phyloP scores from a whole-genome alignment of 2,888 invertebrate species.

The Tenthredo mesomela region DNA sequence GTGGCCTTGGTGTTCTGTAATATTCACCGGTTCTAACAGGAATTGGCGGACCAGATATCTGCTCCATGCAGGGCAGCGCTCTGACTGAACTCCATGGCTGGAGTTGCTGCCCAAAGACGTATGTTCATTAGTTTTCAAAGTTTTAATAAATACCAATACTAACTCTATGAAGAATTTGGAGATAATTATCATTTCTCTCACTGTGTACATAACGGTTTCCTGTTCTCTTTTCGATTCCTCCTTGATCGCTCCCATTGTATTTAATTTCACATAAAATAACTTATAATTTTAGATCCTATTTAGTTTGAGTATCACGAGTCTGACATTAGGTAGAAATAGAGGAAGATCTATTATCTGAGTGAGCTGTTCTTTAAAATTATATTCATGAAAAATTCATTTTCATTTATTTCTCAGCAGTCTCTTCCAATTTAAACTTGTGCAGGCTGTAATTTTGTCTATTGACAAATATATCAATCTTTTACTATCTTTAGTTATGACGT shows the following conservation, averaged over 20 bases:
- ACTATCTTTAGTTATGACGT: not conserved
- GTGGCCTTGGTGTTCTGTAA: slow-evolving; percentile 86
- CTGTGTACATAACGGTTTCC: slow-evolving; percentile 55
- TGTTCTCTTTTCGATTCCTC: slow-evolving; percentile 13
- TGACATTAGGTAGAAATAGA: not conserved
- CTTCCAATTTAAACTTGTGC: not conserved
- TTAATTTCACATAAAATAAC: slow-evolving; percentile 17
- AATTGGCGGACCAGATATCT: slow-evolving; percentile 77
- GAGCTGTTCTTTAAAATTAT: not conserved
- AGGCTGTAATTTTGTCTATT: not conserved
- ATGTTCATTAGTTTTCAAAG: not conserved
- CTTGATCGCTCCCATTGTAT: slow-evolving; percentile 25
- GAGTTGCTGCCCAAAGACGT: slow-evolving; percentile 82
- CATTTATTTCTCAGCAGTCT: slow-evolving; percentile 14
- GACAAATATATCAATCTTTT: not conserved
- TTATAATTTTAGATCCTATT: slow-evolving; percentile 30
- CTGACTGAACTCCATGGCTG: slow-evolving; percentile 87
- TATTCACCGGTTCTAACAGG: slow-evolving; percentile 85
- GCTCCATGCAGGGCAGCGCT: slow-evolving; percentile 83
- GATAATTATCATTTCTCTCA: slow-evolving; percentile 31
- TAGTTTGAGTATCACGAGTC: not conserved
- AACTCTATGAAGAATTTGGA: not conserved
- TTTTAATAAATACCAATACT: not conserved
- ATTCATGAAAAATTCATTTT: not conserved
- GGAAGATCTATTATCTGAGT: not conserved